These are phyloP conservation scores for Empis stercorea DNA, from an alignment of 2,888 invertebrate species.

Conservation along the genomic window DNA sequence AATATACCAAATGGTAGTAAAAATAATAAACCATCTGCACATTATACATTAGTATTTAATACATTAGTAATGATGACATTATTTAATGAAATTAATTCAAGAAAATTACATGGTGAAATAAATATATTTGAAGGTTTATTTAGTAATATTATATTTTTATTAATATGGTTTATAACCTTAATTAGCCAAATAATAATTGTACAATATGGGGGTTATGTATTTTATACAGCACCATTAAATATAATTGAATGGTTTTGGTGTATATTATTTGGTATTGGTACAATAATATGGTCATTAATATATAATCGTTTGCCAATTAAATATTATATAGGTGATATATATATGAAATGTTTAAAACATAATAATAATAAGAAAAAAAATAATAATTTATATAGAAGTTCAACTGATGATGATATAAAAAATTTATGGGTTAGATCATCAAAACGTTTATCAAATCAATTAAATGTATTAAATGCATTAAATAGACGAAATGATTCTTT, in stretches of 20 bases:
- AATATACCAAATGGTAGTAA: constrained; percentile 78
- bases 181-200: constrained; percentile 47
- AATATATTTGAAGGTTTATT: constrained; percentile 91
- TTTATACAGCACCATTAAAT: neutral
- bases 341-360: no score
- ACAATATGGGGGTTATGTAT: neutral
- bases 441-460: no score
- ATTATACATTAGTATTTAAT: constrained; percentile 97
- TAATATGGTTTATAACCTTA: constrained; percentile 88
- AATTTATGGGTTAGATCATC: no score
- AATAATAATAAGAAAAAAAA: no score
- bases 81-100: constrained; percentile 96
- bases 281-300: no score
- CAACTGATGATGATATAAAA: no score
- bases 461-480: no score
- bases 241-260: neutral
- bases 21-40: constrained; percentile 54
- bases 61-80: constrained; percentile 98
- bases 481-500: no score
- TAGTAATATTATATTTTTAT: constrained; percentile 90
- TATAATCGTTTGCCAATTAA: no score
- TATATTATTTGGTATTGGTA: neutral
- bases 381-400: no score
- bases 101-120: constrained; percentile 95
- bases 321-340: no score